These are phyloP conservation scores for Azemiops feae DNA, from an alignment of 2,113 vertebrate genomes.

Conservation along the genomic window DNA sequence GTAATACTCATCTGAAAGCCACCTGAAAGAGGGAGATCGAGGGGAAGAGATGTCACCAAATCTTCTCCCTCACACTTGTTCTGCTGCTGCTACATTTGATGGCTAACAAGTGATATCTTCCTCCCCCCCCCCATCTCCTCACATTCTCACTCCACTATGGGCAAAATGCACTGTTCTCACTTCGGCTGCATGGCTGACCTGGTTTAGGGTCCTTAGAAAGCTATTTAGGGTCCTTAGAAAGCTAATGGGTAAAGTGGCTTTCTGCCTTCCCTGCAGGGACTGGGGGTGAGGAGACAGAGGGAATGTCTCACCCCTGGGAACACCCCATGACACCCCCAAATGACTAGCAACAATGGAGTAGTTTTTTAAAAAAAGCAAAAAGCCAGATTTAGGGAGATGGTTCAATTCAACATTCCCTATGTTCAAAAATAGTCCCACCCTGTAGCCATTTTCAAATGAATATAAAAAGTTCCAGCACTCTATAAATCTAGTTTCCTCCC, in stretches of 20 bases:
- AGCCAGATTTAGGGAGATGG: not conserved
- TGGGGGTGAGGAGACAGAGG: not conserved
- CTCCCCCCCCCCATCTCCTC: not conserved
- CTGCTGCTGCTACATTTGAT: not conserved
- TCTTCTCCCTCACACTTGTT: not conserved
- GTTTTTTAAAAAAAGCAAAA: not conserved
- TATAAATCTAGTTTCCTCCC: too few species aligned
- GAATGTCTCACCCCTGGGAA: not conserved
- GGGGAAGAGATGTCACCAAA: not conserved
- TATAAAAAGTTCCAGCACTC: not conserved
- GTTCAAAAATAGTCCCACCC: not conserved
- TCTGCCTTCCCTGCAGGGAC: not conserved
- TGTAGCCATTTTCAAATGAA: not conserved
- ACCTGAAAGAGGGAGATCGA: not conserved
- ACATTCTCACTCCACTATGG: not conserved
- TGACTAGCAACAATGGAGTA: not conserved
- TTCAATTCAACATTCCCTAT: not conserved
- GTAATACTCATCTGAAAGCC: not conserved
- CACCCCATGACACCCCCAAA: not conserved
- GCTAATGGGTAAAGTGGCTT: not conserved
- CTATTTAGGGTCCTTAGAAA: not conserved
- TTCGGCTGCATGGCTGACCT: not conserved
- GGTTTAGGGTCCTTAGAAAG: not conserved
- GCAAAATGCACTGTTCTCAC: not conserved
- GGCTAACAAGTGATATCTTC: not conserved